phyloP scores from a whole-genome alignment of 2,113 vertebrate genomes.

The Peromyscus maniculatus region DNA sequence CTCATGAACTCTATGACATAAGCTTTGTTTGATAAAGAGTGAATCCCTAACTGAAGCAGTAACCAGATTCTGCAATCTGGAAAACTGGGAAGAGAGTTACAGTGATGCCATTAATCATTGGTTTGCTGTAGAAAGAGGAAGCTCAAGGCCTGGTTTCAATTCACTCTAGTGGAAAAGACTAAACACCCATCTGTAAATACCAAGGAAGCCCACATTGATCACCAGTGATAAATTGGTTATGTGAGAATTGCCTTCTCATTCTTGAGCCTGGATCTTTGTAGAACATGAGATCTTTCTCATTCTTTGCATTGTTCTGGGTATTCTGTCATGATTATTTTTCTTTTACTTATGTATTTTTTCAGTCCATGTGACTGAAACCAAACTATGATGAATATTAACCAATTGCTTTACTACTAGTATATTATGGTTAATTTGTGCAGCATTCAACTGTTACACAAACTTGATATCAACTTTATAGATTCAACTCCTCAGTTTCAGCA shows the following conservation, averaged over 20 bases:
- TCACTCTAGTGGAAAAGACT: background rate
- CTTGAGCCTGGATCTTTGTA: background rate
- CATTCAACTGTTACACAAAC: background rate
- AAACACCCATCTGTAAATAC: background rate
- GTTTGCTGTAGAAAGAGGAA: constrained; percentile 26
- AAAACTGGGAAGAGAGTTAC: background rate
- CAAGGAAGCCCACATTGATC: background rate
- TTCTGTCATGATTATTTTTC: background rate
- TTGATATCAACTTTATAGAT: background rate
- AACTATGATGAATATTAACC: background rate
- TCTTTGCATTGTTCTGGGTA: accelerated
- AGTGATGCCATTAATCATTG: background rate
- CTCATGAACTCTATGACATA: background rate
- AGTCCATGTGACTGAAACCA: background rate
- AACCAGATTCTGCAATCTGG: constrained; percentile 25
- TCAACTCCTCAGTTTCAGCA: background rate
- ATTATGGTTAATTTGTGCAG: background rate
- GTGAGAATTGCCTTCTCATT: background rate
- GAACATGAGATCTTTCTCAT: background rate
- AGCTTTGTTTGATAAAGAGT: background rate
- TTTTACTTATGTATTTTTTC: background rate
- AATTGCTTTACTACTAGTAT: background rate
- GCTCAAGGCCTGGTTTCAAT: background rate
- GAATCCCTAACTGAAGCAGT: background rate
- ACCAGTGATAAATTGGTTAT: background rate